Base-by-base conservation (phyloP, 2,888 invertebrate genomes). In the Leptura quadrifasciata region DNA sequence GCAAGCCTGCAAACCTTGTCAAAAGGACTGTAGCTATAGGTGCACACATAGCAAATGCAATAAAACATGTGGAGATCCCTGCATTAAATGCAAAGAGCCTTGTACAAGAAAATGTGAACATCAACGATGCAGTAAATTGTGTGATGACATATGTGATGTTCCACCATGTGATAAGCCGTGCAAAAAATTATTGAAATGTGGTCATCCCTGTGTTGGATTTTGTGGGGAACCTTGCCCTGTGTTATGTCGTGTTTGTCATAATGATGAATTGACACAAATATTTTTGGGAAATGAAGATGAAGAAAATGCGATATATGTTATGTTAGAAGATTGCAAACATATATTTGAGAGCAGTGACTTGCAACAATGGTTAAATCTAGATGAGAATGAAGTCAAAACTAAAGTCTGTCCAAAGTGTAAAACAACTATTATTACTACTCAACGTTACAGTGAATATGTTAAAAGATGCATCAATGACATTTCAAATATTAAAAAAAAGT, bases 121-220 rank as follows among this genome's bases (percentile, higher is more conserved):
- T 87, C 88, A 88, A 55, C 73, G 68, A 35, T 93, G 93, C 86
- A 75, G 18, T 10, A 89, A 87, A 20, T 85, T 80, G 0, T 93
- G 93, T 85, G 88, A 89, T 58, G 87, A 90, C 80, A 81, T 86
- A 76, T 93, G 93, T 86, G 72, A 84, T 70, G 88, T 89, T 4
- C 78, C 84, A 54, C 89, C 91, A 12, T 92, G 92, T 85, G 78
- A 76, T 18, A 83, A 86, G 84, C 87, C 89, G 9, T 92, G 92
- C 84, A 15, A 67, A 17, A 84, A 81, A 74, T 72, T 58, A 18
- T 20, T 20, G 20, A 67, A 81, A 52, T 95, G 94, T 88, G 89
- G 89, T 0, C 94, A 94, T 88, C 84, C 85, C n/a, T 94, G 94
- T 88, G 90, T 93, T 84, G 94, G 94, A 15, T 90, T 94, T 68